phyloP scores from a whole-genome alignment of 1,140 invertebrate species.

The Micrasema longulum region DNA sequence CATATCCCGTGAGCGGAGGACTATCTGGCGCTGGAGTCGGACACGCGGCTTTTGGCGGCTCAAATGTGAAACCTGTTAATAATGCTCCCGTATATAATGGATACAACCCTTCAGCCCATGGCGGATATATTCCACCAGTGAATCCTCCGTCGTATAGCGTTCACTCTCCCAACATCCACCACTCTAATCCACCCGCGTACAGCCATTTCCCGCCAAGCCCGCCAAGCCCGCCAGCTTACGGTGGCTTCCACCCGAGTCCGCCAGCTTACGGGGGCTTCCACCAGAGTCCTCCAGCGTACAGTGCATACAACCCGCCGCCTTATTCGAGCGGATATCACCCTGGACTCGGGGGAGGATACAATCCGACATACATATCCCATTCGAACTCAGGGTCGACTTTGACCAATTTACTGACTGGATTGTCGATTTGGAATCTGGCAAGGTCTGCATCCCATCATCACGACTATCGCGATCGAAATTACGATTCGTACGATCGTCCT shows the following conservation, averaged over 20 bases:
- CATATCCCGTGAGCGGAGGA: slow-evolving; percentile 28
- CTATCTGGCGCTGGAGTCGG: slow-evolving; percentile 23
- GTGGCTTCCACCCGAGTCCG: background rate
- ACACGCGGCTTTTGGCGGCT: background rate
- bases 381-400: slow-evolving; percentile 26
- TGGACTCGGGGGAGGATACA: background rate
- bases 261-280: background rate
- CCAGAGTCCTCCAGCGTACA: background rate
- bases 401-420: slow-evolving; percentile 41
- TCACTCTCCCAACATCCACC: background rate
- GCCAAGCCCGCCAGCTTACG: background rate
- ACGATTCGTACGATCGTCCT: background rate
- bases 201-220: background rate
- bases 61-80: slow-evolving; percentile 20
- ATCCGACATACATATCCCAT: background rate
- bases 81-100: slow-evolving; percentile 3
- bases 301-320: slow-evolving; percentile 1
- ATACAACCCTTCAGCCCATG: background rate
- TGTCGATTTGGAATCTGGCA: slow-evolving; percentile 43
- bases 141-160: slow-evolving; percentile 2
- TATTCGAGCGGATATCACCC: slow-evolving; percentile 4
- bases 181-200: background rate
- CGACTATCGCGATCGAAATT: background rate
- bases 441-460: slow-evolving; percentile 31
- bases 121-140: background rate